Percentiles rank a stretch among this genome's conserved stretches.
phyloP scores from a whole-genome alignment of 1,140 invertebrate species.

The Sycophila sp. region DNA sequence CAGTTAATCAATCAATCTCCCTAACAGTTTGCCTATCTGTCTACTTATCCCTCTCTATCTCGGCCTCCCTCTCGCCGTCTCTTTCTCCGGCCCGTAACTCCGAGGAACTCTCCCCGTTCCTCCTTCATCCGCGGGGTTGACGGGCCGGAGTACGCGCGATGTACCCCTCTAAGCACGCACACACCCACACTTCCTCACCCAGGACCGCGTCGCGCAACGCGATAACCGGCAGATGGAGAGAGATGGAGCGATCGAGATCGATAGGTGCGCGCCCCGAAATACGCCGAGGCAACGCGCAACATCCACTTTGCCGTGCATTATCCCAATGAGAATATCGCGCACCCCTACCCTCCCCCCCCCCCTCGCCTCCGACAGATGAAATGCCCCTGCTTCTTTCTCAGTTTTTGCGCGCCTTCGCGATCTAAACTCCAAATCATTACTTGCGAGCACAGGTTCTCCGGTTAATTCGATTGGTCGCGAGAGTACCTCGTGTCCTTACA shows the following conservation, averaged over 20 bases:
- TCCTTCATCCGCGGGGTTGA: not conserved
- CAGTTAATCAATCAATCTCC: conserved; percentile 8
- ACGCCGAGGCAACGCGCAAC: conserved; percentile 34
- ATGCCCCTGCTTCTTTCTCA: no score
- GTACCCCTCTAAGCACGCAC: no score
- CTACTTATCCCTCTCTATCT: not conserved
- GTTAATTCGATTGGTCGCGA: no score
- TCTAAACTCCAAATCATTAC: no score
- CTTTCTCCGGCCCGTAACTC: not conserved
- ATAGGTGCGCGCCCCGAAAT: not conserved
- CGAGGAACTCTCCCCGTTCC: not conserved
- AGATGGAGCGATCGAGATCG: not conserved
- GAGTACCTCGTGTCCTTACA: no score
- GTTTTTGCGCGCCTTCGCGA: no score
- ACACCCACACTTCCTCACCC: no score
- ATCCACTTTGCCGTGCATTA: conserved; percentile 60
- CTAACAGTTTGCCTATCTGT: conserved; percentile 2
- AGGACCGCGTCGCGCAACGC: no score
- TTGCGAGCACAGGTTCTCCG: no score
- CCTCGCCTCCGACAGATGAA: conserved; percentile 16
- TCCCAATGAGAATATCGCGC: conserved; percentile 56
- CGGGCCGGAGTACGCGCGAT: no score
- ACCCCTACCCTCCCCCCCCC: no score
- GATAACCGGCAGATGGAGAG: not conserved
- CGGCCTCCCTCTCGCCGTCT: not conserved